Evolutionary conservation across 2,797 vertebrate species (phyloP).

Genomic region (Periophthalmus magnuspinnatus): DNA sequence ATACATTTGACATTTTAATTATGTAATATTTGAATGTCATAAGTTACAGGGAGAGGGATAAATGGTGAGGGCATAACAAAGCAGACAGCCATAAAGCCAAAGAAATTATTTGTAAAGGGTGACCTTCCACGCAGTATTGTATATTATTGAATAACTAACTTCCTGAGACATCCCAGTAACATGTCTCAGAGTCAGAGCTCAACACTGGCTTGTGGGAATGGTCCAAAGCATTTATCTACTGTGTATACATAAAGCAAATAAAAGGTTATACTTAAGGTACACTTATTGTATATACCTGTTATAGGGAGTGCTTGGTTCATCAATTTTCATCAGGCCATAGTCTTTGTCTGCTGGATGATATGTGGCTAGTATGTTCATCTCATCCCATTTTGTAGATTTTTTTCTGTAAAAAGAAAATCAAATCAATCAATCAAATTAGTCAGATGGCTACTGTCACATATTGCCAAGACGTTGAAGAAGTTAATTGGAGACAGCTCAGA

Average conservation of each 20-base stretch:
- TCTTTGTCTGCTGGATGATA: constrained; percentile 98
- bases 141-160: constrained; percentile 57
- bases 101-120: constrained; percentile 31
- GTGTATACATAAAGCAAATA: background rate
- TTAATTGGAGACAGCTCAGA: background rate
- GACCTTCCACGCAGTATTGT: constrained; percentile 50
- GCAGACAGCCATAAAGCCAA: background rate
- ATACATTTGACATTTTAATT: background rate
- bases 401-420: constrained; percentile 81
- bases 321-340: constrained; percentile 98
- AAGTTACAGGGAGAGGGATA: background rate
- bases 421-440: background rate
- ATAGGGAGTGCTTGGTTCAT: constrained; percentile 96
- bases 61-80: background rate
- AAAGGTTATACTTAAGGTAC: background rate
- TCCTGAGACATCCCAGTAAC: constrained; percentile 22
- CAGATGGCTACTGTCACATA: background rate
- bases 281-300: constrained; percentile 77
- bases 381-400: constrained; percentile 98
- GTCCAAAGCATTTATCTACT: background rate
- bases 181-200: background rate
- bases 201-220: background rate
- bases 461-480: constrained; percentile 1
- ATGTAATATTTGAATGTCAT: background rate
- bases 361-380: constrained; percentile 98